Base-by-base conservation (phyloP, 2,888 invertebrate species). In the Hololepta plana region DNA sequence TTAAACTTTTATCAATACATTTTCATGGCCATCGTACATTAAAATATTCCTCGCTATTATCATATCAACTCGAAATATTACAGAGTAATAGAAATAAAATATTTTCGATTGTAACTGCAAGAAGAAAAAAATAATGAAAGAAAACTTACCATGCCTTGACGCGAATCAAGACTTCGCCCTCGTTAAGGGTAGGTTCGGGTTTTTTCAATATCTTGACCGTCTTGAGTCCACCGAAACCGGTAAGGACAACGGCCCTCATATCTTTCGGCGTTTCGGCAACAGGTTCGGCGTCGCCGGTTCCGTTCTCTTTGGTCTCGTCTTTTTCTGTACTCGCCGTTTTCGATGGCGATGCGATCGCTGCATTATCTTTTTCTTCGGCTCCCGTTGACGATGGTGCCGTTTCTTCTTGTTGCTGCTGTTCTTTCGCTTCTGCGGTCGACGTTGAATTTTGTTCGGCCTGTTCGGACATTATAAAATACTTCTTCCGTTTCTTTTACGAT, bases 211-310 rank as follows among this genome's bases (percentile, higher is more conserved):
- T 72, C 59, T 84, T 84, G 41, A 85, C 74, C 49, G 76, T 72
- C 55, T 84, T 84, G 34, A 82, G 62, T 21, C 84, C 84, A 20
- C 85, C 87, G 56, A 82, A 87, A 43, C 80, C 77, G 38, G 75
- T 77, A 40, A 85, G 67, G 35, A 82, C 75, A 41, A 85, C 72
- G 29, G 80, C 79, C 47, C 77, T 67, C 81, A 84, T 82, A 59
- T 82, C 79, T 55, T 80, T 79, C 38, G 72, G 72, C 39, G 69
- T 65, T 45, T 60, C 62, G 15, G 42, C 38, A 44, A 61, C 65
- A 28, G 40, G 46, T 35, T 49, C 47, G 31, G 51, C 47, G 30
- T 57, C 58, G 33, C 55, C 57, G 26, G 51, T 48, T 36, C 59
- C 60, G 43, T 59, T 57, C 41, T 53, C 51, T 28, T 51, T 53